Conservation (phyloP, 2,888 invertebrate genomes). For the Aporophyla lueneburgensis region DNA sequence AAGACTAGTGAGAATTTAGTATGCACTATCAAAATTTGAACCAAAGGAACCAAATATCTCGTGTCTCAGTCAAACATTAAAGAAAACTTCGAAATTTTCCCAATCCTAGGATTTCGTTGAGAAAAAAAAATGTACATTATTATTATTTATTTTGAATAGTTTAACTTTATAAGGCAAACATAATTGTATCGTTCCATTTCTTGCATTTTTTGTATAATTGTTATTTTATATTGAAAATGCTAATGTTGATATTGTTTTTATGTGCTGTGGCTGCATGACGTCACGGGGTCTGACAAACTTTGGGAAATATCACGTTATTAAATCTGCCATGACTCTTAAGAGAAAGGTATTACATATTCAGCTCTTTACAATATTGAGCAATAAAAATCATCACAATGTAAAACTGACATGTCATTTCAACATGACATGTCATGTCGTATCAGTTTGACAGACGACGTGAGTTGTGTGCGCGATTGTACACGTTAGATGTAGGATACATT, state of each 20-base stretch:
- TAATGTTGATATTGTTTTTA: conserved; percentile 85
- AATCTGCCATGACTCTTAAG: background rate
- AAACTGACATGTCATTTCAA: conserved; percentile 32
- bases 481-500: conserved; percentile 70
- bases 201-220: conserved; percentile 89
- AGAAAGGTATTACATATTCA: background rate
- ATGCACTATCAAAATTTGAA: background rate
- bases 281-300: conserved; percentile 63
- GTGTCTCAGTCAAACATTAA: conserved; percentile 16
- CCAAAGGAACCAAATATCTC: conserved; percentile 16
- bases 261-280: conserved; percentile 59
- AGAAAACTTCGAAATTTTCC: conserved; percentile 66
- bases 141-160: conserved; percentile 85
- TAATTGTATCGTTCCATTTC: conserved; percentile 87
- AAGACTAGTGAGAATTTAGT: background rate
- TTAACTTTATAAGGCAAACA: conserved; percentile 75
- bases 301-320: conserved; percentile 1
- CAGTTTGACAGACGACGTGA: conserved; percentile 68
- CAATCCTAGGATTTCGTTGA: conserved; percentile 88
- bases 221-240: conserved; percentile 86
- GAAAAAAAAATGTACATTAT: conserved; percentile 76
- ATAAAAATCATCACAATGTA: conserved; percentile 6
- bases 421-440: conserved; percentile 20
- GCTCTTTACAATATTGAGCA: conserved; percentile 6
- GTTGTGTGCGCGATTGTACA: conserved; percentile 72